These are phyloP conservation scores for Xiphophorus maculatus DNA, from an alignment of 2,113 vertebrate species.

Conservation along the genomic window DNA sequence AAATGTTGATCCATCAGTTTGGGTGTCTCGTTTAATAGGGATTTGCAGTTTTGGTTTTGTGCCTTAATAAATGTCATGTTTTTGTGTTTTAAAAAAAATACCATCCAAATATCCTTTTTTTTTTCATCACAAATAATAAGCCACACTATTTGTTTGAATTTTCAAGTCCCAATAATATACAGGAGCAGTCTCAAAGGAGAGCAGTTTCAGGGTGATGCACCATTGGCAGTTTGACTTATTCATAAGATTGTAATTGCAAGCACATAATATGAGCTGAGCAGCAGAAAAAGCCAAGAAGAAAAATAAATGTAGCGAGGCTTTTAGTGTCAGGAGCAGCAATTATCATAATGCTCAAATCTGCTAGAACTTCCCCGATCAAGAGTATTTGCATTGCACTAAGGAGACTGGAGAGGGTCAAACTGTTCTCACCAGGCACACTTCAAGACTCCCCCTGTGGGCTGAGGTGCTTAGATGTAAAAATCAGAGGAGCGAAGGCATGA, in stretches of 20 bases:
- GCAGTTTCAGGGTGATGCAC: conserved; percentile 15
- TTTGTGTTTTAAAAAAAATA: neutral
- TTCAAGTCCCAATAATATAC: neutral
- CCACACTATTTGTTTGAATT: neutral
- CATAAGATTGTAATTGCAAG: conserved; percentile 15
- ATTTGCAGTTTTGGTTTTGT: conserved; percentile 12
- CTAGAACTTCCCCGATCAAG: conserved; percentile 54
- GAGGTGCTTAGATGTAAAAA: conserved; percentile 48
- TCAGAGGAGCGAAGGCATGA: conserved; percentile 31
- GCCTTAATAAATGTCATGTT: conserved; percentile 19
- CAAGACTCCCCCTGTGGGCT: conserved; percentile 52
- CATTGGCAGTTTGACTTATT: conserved; percentile 21
- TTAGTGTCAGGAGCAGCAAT: conserved; percentile 38
- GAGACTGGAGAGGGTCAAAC: conserved; percentile 71
- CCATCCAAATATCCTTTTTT: neutral
- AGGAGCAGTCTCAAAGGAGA: neutral
- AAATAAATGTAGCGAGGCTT: conserved; percentile 20
- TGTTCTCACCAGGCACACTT: conserved; percentile 57
- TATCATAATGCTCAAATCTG: conserved; percentile 60
- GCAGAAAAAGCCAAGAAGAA: conserved; percentile 1
- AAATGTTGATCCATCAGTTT: conserved; percentile 61
- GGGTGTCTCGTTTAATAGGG: conserved; percentile 35
- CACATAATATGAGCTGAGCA: conserved; percentile 14
- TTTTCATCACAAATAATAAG: neutral
- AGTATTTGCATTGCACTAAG: conserved; percentile 62